Conservation (phyloP, 1,140 invertebrate genomes). For the Paralvinella palmiformis region DNA sequence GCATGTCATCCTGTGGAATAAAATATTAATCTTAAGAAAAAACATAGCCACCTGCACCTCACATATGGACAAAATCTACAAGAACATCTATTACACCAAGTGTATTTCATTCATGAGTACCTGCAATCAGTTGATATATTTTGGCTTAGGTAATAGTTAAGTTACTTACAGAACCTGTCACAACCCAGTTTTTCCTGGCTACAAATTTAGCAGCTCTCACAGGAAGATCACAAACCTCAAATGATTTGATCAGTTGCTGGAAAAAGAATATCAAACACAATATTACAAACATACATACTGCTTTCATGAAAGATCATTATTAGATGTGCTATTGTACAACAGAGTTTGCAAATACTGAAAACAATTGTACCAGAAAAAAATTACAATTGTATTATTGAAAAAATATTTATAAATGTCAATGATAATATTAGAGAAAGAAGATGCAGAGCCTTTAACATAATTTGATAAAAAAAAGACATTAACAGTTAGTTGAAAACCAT, state of each 20-base stretch:
- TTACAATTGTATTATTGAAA: not conserved
- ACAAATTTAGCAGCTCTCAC: conserved; percentile 94
- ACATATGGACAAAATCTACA: not conserved
- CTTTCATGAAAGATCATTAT: not conserved
- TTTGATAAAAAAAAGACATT: not conserved
- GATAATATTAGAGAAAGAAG: not conserved
- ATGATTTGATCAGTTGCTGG: conserved; percentile 80
- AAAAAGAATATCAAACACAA: conserved; percentile 4
- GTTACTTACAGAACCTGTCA: conserved; percentile 90
- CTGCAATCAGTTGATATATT: not conserved
- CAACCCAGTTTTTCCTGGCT: conserved; percentile 95
- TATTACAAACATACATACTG: not conserved
- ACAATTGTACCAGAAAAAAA: not conserved
- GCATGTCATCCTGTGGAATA: conserved; percentile 56
- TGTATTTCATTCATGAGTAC: not conserved
- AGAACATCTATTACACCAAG: not conserved
- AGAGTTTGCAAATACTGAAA: not conserved
- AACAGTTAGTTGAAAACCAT: not conserved
- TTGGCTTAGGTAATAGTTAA: not conserved
- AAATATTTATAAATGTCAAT: not conserved
- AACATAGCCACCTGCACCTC: not conserved
- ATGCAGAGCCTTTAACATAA: not conserved
- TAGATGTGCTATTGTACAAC: not conserved
- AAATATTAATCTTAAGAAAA: not conserved
- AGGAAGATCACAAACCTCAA: conserved; percentile 92